These are phyloP conservation scores for Pararge aegeria DNA, from an alignment of 1,140 invertebrate genomes.

Conservation along the genomic window DNA sequence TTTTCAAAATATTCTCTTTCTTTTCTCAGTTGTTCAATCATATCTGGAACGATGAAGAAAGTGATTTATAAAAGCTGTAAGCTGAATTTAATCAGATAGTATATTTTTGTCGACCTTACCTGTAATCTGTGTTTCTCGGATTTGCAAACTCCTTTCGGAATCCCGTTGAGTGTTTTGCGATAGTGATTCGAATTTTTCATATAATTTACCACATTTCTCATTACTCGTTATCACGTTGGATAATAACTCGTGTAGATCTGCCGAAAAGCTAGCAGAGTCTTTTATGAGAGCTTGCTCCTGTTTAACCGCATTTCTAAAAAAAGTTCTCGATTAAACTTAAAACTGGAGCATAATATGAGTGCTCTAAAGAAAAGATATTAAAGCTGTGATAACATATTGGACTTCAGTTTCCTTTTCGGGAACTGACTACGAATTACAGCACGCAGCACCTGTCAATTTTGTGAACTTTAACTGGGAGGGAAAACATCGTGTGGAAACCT, in stretches of 20 bases:
- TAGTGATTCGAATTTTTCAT: constrained; percentile 50
- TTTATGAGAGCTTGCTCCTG: constrained; percentile 64
- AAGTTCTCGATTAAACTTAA: not conserved
- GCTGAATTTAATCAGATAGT: not conserved
- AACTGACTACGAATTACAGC: not conserved
- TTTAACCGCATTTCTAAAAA: constrained; percentile 60
- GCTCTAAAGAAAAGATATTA: too few species aligned
- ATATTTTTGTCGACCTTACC: constrained; percentile 32
- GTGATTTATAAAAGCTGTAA: not conserved
- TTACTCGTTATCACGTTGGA: constrained; percentile 56
- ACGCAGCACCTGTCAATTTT: too few species aligned
- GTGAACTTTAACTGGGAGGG: too few species aligned
- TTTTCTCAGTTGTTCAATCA: constrained; percentile 59
- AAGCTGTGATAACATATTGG: too few species aligned
- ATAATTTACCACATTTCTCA: constrained; percentile 42
- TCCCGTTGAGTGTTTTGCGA: constrained; percentile 45
- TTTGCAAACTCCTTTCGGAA: constrained; percentile 47
- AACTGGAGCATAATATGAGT: too few species aligned
- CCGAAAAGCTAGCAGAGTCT: constrained; percentile 59
- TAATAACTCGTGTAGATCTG: constrained; percentile 52
- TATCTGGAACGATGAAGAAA: constrained; percentile 41
- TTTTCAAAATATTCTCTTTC: constrained; percentile 63
- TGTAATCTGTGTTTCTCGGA: constrained; percentile 57
- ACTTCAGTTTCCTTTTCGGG: not conserved
- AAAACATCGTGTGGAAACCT: too few species aligned